These are phyloP conservation scores for Drosophila equinoxialis DNA, from an alignment of 1,140 invertebrate genomes.

Conservation along the genomic window DNA sequence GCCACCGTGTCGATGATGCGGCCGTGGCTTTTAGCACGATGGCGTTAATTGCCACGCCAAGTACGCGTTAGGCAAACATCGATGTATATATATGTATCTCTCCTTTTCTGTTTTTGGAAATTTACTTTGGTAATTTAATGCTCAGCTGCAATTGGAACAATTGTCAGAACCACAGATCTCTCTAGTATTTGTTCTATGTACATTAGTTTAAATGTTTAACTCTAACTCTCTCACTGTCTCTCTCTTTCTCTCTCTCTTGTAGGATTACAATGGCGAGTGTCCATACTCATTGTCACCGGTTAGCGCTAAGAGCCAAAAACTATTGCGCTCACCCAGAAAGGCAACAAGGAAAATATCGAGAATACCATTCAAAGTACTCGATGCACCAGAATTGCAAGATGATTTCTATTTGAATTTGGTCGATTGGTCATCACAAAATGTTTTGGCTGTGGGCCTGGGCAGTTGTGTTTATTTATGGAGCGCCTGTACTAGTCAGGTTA, in stretches of 20 bases:
- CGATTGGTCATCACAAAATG: constrained; percentile 99
- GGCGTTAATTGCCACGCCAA: constrained; percentile 70
- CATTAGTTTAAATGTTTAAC: too few relatives aligned
- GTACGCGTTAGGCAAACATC: constrained; percentile 64
- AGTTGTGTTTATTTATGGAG: constrained; percentile 99
- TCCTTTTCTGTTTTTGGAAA: constrained; percentile 11
- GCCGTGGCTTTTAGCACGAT: constrained; percentile 62
- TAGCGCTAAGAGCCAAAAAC: constrained; percentile 96
- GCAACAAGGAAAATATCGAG: constrained; percentile 97
- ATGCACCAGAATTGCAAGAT: constrained; percentile 99
- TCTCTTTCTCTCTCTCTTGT: constrained; percentile 59
- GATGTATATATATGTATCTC: not conserved
- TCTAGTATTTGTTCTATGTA: not conserved
- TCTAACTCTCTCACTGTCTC: not conserved
- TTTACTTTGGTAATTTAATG: constrained; percentile 60
- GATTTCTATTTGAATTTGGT: constrained; percentile 99
- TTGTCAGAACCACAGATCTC: not conserved
- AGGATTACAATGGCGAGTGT: constrained; percentile 86
- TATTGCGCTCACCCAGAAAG: constrained; percentile 96
- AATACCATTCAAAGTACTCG: constrained; percentile 98
- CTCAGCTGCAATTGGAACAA: constrained; percentile 54
- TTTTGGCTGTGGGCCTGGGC: constrained; percentile 98
- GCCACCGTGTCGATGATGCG: constrained; percentile 29
- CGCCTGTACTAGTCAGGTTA: constrained; percentile 99
- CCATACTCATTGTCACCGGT: constrained; percentile 97